Conservation (phyloP, 2,888 invertebrate genomes). For the Acleris cristana region DNA sequence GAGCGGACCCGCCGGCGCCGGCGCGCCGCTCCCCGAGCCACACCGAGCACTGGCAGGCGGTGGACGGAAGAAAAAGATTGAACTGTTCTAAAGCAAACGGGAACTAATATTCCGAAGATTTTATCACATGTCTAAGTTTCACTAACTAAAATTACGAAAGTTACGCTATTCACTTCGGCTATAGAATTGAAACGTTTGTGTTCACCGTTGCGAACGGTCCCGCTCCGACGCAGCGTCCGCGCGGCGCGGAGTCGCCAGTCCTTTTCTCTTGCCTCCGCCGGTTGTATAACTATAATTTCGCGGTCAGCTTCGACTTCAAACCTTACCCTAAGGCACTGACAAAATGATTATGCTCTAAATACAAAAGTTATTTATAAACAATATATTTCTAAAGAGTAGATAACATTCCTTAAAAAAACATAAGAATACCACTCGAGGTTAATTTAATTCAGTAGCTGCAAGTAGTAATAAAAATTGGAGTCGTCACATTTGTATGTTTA, state of each 20-base stretch:
- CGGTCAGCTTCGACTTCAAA: conserved; percentile 67
- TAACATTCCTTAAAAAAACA: conserved; percentile 75
- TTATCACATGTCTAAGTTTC: conserved; percentile 36
- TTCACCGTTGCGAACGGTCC: conserved; percentile 1
- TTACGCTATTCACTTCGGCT: conserved; percentile 24
- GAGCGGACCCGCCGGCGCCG: neutral
- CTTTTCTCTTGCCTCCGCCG: conserved; percentile 40
- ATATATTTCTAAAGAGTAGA: conserved; percentile 74
- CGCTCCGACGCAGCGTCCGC: neutral
- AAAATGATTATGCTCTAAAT: conserved; percentile 75
- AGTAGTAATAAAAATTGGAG: conserved; percentile 38
- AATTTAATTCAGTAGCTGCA: conserved; percentile 65
- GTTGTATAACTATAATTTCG: conserved; percentile 59
- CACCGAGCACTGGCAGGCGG: conserved; percentile 38
- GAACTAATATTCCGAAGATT: conserved; percentile 27
- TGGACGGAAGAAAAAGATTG: conserved; percentile 35
- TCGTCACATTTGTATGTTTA: conserved; percentile 23
- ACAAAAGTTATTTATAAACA: conserved; percentile 67
- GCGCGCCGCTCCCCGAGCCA: neutral
- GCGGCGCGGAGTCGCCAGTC: conserved; percentile 5
- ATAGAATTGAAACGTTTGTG: conserved; percentile 8
- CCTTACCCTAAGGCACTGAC: conserved; percentile 80
- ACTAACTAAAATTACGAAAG: conserved; percentile 33
- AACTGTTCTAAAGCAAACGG: conserved; percentile 26
- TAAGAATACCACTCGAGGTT: conserved; percentile 61